Conservation (phyloP, 1,140 invertebrate species). For the Tetramorium parvispinum region DNA sequence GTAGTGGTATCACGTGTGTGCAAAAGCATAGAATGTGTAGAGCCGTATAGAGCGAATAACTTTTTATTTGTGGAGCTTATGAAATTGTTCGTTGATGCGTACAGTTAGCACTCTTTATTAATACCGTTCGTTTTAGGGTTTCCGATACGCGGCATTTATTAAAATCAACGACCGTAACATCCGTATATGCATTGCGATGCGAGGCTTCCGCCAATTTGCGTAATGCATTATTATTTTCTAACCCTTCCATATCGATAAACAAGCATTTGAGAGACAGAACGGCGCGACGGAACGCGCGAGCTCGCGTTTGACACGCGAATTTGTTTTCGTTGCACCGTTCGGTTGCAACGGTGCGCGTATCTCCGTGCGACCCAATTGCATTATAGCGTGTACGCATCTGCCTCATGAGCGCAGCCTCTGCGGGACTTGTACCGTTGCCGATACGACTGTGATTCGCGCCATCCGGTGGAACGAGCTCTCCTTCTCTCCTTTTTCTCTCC, state of each 20-base stretch:
- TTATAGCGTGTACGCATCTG: constrained; percentile 34
- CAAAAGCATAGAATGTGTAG: no score
- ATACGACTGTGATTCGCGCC: constrained; percentile 47
- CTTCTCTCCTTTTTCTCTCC: not conserved
- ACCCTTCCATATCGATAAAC: not conserved
- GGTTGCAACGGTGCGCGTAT: constrained; percentile 12
- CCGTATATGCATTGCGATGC: not conserved
- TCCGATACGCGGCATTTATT: not conserved
- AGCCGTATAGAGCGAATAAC: not conserved
- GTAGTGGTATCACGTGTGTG: not conserved
- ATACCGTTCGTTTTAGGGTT: not conserved
- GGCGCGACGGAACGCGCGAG: not conserved
- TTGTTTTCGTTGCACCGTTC: constrained; percentile 37
- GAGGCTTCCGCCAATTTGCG: not conserved
- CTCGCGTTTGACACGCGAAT: constrained; percentile 47
- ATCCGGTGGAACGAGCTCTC: constrained; percentile 44
- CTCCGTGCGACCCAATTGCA: constrained; percentile 69
- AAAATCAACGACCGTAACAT: constrained; percentile 26
- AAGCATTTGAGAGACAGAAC: not conserved
- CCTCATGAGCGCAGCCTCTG: constrained; percentile 47
- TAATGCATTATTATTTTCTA: constrained; percentile 31
- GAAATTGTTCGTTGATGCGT: not conserved
- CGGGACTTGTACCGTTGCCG: constrained; percentile 61
- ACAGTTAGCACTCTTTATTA: constrained; percentile 25
- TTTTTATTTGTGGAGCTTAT: not conserved